Evolutionary conservation across 2,888 invertebrate genomes (phyloP).

Genomic region (Zelleria hepariella): DNA sequence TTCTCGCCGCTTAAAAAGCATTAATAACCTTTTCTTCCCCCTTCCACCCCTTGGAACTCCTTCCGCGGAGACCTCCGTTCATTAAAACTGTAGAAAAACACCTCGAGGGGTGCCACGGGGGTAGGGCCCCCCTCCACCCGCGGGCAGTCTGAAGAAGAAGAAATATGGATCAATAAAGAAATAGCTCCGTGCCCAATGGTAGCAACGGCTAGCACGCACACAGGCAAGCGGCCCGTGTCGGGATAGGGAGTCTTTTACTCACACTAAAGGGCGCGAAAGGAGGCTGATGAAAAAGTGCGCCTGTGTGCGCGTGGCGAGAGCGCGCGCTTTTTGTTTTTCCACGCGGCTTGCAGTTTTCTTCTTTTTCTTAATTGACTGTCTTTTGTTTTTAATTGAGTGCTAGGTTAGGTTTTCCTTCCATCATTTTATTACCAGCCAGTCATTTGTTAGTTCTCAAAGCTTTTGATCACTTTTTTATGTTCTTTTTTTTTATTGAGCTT

Average conservation of each 20-base stretch:
- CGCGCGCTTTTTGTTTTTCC: not conserved
- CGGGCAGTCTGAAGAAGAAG: constrained; percentile 68
- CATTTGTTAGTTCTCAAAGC: too few species aligned
- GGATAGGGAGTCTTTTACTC: constrained; percentile 22
- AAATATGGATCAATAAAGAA: constrained; percentile 74
- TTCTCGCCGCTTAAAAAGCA: constrained; percentile 62
- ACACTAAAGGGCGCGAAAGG: constrained; percentile 18
- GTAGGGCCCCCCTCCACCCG: constrained; percentile 22
- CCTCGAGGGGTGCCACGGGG: constrained; percentile 26
- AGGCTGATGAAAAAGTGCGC: constrained; percentile 26
- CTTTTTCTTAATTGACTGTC: not conserved
- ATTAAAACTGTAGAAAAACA: constrained; percentile 72
- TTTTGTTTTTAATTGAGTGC: not conserved
- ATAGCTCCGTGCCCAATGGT: constrained; percentile 69
- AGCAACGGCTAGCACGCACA: constrained; percentile 61
- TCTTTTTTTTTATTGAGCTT: too few species aligned
- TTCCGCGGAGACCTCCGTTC: constrained; percentile 57
- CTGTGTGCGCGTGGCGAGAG: constrained; percentile 7
- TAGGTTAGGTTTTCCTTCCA: too few species aligned
- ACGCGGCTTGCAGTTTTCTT: not conserved
- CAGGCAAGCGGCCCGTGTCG: constrained; percentile 26
- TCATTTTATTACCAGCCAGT: too few species aligned
- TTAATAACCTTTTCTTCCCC: constrained; percentile 57
- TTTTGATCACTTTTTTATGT: too few species aligned
- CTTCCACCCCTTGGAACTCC: constrained; percentile 43